Evolutionary conservation across 2,888 invertebrate genomes (phyloP), one percentile per base, ranked within the genome.

Genomic region (Apamea sordens): DNA sequence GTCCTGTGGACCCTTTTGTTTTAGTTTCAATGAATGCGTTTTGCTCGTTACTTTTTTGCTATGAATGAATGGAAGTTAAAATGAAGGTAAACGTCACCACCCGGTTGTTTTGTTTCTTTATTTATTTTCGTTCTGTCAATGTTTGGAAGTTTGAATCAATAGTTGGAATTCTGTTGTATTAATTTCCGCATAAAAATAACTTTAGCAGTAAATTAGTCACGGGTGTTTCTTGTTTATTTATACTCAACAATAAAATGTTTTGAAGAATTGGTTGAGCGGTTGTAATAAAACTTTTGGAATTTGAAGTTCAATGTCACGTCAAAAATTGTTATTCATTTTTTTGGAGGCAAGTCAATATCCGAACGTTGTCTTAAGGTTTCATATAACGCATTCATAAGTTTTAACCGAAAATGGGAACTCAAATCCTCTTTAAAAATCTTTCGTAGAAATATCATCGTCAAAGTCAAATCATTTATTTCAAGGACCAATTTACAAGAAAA

Each of bases 1-100:
- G 80, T 70, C 61, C 50, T 78, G 72, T 32, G 64, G 73, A 67
- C 79, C 67, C 73, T 81, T 84, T 86, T 88, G 79, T 89, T 87
- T 82, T 77, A 65, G 59, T 85, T 84, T 73, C 65, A 82, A 71
- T 80, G 82, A 79, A 81, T 65, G 41, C 44, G 61, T 73, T 75
- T 80, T 68, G 65, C 56, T 65, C n/a, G 11, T 65, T 36, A 21
- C 10, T 15, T 53, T 77, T 67, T 72, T 71, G n/a, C 32, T 21
- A 61, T 28, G 32, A 76, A 73, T 76, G 75, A 84, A 84, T 84
- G 61, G 18, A 64, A 36, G 24, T 36, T 41, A 44, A 69, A 72
- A 67, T 53, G 63, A 50, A 50, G 1, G 18, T 63, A 28, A 28
- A 28, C 56, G 56, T 64, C 53, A 32, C 32, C 61, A 21, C 7